Evolutionary conservation across 2,113 vertebrate species (phyloP), one percentile per base, ranked within the genome.

Genomic region (Polyodon spathula): DNA sequence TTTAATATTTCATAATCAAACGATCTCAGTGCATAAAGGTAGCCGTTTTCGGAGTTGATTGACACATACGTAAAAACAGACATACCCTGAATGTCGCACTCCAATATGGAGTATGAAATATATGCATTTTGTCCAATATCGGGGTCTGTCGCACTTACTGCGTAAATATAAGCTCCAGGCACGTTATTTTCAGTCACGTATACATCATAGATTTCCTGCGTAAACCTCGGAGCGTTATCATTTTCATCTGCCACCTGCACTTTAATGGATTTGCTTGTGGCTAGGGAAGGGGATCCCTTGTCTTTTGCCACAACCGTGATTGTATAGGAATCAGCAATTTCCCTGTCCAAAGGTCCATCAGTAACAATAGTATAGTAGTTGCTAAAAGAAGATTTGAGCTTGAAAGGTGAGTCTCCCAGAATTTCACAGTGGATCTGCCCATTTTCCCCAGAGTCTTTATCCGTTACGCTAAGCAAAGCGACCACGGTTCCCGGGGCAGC

Each of bases 171-270:
- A 59, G 95, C 95, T 8, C 95, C 95, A 0, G 96, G 95, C 58
- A 97, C 95, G 69, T 98, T 98, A 71, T 98, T 98, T 69, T 98
- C 96, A 4, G 92, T 95, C 78, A 98, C 95, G 61, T 93, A 92
- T 61, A 97, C 96, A 65, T 95, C 93, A 75, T 98, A 98, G 38
- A 91, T 70, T 2, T 84, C 67, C 82, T 95, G 93, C 63, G 89
- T 91, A 77, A 98, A 98, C 2, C 90, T 85, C 53, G 96, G 96
- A 4, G 93, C 89, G 66, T 98, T 98, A 81, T 98, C 95, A 64
- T 98, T 98, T 74, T 94, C 93, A 53, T 98, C 96, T 0, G 92
- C 90, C 68, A 98, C 93, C 27, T 88, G 92, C 61, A 98, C 92
- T 71, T 91, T 84, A 59, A 98, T 95, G 12, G 93, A 94, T 76